Conservation (phyloP, 1,140 invertebrate species). For the Cecropterus lyciades region DNA sequence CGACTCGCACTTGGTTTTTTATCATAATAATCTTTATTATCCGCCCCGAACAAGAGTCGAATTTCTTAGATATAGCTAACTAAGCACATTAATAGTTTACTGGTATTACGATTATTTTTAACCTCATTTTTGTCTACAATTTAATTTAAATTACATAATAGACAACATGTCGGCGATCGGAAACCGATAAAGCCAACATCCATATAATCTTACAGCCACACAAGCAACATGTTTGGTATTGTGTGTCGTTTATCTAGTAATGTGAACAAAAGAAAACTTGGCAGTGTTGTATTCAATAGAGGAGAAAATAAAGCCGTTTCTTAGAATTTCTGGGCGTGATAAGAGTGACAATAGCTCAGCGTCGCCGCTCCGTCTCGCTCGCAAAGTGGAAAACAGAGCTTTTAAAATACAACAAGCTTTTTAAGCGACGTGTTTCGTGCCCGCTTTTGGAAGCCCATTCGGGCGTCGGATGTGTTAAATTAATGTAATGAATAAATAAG, state of each 20-base stretch:
- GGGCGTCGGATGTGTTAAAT: neutral
- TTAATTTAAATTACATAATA: too few species aligned
- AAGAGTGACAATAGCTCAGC: constrained; percentile 45
- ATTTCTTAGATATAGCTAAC: too few species aligned
- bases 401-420: constrained; percentile 20
- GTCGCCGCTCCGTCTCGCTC: constrained; percentile 46
- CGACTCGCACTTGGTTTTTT: too few species aligned
- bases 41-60: too few species aligned
- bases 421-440: constrained; percentile 3
- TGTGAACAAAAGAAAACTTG: constrained; percentile 40
- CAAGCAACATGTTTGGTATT: constrained; percentile 29
- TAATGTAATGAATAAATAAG: neutral
- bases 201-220: too few species aligned
- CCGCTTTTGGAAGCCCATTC: constrained; percentile 1
- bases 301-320: constrained; percentile 41
- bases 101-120: too few species aligned
- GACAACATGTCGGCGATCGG: too few species aligned
- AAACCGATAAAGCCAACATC: too few species aligned
- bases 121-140: too few species aligned
- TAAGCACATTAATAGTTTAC: too few species aligned
- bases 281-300: constrained; percentile 50
- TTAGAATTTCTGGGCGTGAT: constrained; percentile 51
- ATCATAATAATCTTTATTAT: too few species aligned
- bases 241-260: constrained; percentile 41
- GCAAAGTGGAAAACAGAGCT: constrained; percentile 28